Conservation (phyloP, 2,113 vertebrate species). For the Pygoscelis antarcticus region DNA sequence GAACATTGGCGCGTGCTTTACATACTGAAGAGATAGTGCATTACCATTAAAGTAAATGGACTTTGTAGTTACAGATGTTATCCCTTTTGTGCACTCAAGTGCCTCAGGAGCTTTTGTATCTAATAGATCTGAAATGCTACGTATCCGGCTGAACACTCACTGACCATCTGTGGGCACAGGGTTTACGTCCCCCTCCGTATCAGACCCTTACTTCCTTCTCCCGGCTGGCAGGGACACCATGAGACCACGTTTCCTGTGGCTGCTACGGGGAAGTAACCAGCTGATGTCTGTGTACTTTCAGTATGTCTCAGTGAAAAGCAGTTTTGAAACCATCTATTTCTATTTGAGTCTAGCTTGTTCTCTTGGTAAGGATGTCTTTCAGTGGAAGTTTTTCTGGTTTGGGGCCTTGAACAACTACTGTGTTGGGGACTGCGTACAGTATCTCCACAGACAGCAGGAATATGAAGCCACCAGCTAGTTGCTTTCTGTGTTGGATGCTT, state of each 20-base stretch:
- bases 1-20: neutral
- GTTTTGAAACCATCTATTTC: constrained; percentile 6
- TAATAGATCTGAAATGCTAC: neutral
- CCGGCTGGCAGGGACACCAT: neutral
- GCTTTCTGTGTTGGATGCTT: neutral
- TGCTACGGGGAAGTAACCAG: neutral
- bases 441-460: neutral
- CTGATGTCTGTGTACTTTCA: constrained; percentile 18
- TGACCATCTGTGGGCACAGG: neutral
- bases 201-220: neutral
- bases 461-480: neutral
- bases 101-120: neutral
- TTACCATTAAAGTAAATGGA: neutral
- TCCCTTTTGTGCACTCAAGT: neutral
- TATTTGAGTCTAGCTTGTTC: neutral
- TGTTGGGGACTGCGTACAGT: neutral
- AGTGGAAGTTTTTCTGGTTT: neutral
- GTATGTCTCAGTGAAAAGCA: neutral
- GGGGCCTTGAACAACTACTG: neutral
- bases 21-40: neutral
- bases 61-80: neutral
- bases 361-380: neutral
- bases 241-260: neutral
- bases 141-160: neutral
- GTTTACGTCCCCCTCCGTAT: neutral